Evolutionary conservation across 2,888 invertebrate species (phyloP), one percentile per base, ranked within the genome.

Genomic region (Oxycera nigricornis): DNA sequence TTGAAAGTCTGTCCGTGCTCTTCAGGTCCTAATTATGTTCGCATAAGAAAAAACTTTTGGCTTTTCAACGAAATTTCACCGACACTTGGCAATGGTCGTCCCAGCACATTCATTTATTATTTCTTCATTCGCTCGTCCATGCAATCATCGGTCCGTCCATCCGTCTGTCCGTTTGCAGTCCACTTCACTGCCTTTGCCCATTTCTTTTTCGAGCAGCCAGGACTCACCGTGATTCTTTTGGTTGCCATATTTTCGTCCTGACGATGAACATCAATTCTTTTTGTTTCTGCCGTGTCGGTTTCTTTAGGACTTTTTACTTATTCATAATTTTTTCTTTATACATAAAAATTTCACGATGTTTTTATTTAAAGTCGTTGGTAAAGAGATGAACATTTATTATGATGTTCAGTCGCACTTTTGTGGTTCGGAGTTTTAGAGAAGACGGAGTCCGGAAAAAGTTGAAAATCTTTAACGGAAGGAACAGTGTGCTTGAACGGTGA

Each of bases 11-110:
- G 52, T 52, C 52, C 22, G 62, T 62, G 26, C 70, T 70, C 31
- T 31, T 41, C n/a, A 41, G 35, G 24, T 70, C 52, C 70, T 70
- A 70, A 70, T 70, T 70, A 70, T 70, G 55, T 55, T 65, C 65
- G 65, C 11, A 65, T 65, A 65, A 65, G 41, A 41, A 65, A 24
- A 22, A n/a, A 24, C n/a, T 31, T 28, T 20, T 26, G 65, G 26
- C 39, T 41, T 65, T 65, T 65, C 41, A 65, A 65, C 41, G 11
- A 55, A 39, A 39, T 41, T 65, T 65, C 65, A 41, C 59, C 24
- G 35, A 30, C 41, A 24, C 17, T 65, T 55, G 55, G 24, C 24
- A 24, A 20, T 20, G 22, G 55, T n/a, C 39, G 41, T 20, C 11
- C 11, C 22, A 65, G 65, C 22, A 31, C 39, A 20, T 41, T 65